Conservation (phyloP, 2,888 invertebrate genomes). For the Xanthia icteritia region DNA sequence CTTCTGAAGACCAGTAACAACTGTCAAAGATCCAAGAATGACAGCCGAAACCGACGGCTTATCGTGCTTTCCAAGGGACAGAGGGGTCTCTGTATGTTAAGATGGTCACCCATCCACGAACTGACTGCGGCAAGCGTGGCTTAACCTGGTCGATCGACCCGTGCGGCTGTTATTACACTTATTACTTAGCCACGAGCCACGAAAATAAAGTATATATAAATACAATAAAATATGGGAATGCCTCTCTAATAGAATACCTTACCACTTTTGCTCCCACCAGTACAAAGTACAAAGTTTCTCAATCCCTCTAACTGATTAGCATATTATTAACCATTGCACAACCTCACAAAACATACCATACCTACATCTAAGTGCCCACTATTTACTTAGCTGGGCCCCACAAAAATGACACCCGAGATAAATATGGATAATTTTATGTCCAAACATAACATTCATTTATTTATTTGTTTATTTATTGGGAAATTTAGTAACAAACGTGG, state of each 20-base stretch:
- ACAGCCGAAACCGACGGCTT: too few species aligned
- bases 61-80: too few species aligned
- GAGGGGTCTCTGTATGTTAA: too few species aligned
- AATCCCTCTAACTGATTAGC: constrained; percentile 71
- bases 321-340: constrained; percentile 74
- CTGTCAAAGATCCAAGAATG: too few species aligned
- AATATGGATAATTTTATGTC: constrained; percentile 48
- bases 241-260: too few species aligned
- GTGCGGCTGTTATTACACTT: too few species aligned
- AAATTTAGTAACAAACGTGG: constrained; percentile 39
- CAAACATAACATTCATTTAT: constrained; percentile 38
- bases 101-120: too few species aligned
- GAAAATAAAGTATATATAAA: too few species aligned
- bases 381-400: constrained; percentile 68
- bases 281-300: constrained; percentile 57
- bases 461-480: constrained; percentile 36
- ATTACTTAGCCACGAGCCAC: too few species aligned
- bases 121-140: too few species aligned
- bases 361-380: constrained; percentile 63
- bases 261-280: not conserved
- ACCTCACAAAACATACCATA: constrained; percentile 64
- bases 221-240: too few species aligned
- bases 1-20: not conserved
- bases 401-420: constrained; percentile 48
- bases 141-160: too few species aligned